phyloP scores from a whole-genome alignment of 2,888 invertebrate species.

The Bedellia somnulentella region DNA sequence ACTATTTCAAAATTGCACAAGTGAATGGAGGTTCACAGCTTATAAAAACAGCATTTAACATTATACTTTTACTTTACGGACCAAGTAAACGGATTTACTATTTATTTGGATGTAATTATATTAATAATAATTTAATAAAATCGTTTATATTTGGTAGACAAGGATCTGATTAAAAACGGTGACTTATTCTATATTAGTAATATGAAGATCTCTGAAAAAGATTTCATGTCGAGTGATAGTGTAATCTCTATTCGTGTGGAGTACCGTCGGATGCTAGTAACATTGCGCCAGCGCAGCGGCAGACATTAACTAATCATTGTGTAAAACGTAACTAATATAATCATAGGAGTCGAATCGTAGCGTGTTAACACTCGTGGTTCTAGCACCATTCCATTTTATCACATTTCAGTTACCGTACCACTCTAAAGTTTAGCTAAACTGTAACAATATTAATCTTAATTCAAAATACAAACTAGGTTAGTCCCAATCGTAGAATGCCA shows the following conservation, averaged over 20 bases:
- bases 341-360: slow-evolving; percentile 61
- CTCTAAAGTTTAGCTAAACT: slow-evolving; percentile 62
- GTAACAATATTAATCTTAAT: slow-evolving; percentile 61
- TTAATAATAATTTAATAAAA: slow-evolving; percentile 26
- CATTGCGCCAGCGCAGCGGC: slow-evolving; percentile 52
- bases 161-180: slow-evolving; percentile 40
- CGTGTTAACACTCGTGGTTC: slow-evolving; percentile 61
- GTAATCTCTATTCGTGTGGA: slow-evolving; percentile 37
- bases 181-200: slow-evolving; percentile 52
- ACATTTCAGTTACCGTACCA: slow-evolving; percentile 64
- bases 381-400: slow-evolving; percentile 64
- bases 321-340: slow-evolving; percentile 45
- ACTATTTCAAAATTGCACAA: slow-evolving; percentile 60
- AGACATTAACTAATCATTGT: slow-evolving; percentile 55
- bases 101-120: slow-evolving; percentile 24
- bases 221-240: slow-evolving; percentile 58
- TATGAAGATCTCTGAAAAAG: slow-evolving; percentile 44
- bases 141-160: slow-evolving; percentile 37
- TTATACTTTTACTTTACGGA: slow-evolving; percentile 28
- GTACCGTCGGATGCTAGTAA: slow-evolving; percentile 45
- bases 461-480: slow-evolving; percentile 62
- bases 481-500: slow-evolving; percentile 64
- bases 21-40: slow-evolving; percentile 59
- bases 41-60: slow-evolving; percentile 26
- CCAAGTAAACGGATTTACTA: slow-evolving; percentile 32